Conservation (phyloP, 2,888 invertebrate species). For the Sicus ferrugineus region DNA sequence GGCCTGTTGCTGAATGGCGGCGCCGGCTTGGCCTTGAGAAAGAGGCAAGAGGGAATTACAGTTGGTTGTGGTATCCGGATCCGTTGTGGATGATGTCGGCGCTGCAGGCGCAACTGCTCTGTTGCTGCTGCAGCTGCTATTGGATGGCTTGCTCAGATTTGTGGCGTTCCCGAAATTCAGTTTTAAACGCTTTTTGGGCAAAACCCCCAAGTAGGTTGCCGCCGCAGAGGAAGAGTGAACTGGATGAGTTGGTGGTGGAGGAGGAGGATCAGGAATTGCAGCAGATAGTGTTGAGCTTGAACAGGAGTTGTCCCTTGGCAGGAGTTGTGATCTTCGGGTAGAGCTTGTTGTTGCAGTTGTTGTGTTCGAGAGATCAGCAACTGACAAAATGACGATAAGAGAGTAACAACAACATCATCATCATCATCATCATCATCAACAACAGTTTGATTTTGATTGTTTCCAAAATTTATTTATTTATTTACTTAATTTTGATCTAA, state of each 20-base stretch:
- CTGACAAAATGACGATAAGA: slow-evolving; percentile 31
- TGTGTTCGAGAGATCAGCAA: slow-evolving; percentile 25
- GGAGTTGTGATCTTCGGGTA: slow-evolving; percentile 1
- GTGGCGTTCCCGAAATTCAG: slow-evolving; percentile 3
- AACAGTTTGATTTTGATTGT: slow-evolving; percentile 43
- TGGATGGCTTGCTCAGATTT: slow-evolving; percentile 2
- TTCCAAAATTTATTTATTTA: too few relatives aligned
- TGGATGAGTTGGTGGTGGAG: not conserved
- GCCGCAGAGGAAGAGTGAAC: not conserved
- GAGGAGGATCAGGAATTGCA: not conserved
- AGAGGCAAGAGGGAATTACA: slow-evolving; percentile 10
- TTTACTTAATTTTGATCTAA: slow-evolving; percentile 22
- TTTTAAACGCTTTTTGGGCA: slow-evolving; percentile 24
- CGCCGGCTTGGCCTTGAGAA: slow-evolving; percentile 24
- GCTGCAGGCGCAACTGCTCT: slow-evolving; percentile 29
- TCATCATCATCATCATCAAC: slow-evolving; percentile 48
- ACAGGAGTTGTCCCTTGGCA: too few relatives aligned
- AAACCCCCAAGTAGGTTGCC: not conserved
- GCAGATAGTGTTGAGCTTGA: not conserved
- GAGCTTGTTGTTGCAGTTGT: slow-evolving; percentile 22
- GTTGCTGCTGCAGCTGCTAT: slow-evolving; percentile 19
- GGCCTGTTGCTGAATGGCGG: slow-evolving; percentile 35
- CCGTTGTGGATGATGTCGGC: slow-evolving; percentile 30
- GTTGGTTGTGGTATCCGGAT: slow-evolving; percentile 6
- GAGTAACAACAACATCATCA: slow-evolving; percentile 49